A percentile compares a stretch with the other conserved stretches of the same genome.
These are phyloP conservation scores for Ephydatia muelleri DNA, from an alignment of 37 sponge, comb jelly and placozoan species.

Conservation along the genomic window DNA sequence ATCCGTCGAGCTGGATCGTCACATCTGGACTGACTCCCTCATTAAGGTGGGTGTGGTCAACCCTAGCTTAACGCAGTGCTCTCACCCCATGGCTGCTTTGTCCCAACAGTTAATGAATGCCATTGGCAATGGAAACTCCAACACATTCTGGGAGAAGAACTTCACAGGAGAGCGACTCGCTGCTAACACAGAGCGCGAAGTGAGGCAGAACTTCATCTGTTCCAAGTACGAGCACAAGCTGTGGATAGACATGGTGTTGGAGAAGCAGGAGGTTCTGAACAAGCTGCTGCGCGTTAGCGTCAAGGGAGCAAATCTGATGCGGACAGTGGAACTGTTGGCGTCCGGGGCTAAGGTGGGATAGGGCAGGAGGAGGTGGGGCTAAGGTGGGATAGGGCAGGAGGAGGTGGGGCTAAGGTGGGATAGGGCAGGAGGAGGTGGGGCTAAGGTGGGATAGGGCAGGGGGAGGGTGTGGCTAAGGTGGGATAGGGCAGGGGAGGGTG, in stretches of 20 bases:
- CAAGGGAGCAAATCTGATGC: constrained; percentile 53
- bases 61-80: not conserved
- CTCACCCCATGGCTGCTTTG: too few relatives aligned
- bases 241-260: constrained; percentile 46
- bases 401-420: too few relatives aligned
- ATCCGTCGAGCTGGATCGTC: constrained; percentile 80
- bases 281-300: constrained; percentile 52
- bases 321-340: constrained; percentile 59
- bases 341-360: constrained; percentile 74
- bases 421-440: not conserved
- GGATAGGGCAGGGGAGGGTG: not conserved
- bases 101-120: constrained; percentile 51
- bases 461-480: too few relatives aligned
- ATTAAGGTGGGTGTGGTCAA: constrained; percentile 47
- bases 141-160: constrained; percentile 80
- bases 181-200: constrained; percentile 67
- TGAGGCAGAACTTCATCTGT: constrained; percentile 76
- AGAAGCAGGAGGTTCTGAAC: constrained; percentile 36
- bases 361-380: not conserved
- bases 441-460: not conserved
- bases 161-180: constrained; percentile 41
- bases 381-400: not conserved
- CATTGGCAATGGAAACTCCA: constrained; percentile 74
- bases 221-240: constrained; percentile 79
- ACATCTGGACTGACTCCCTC: constrained; percentile 77